A percentile compares a stretch with the other conserved stretches of the same genome.
These are phyloP conservation scores for Athalia rosae DNA, from an alignment of 2,888 invertebrate species.

Conservation along the genomic window DNA sequence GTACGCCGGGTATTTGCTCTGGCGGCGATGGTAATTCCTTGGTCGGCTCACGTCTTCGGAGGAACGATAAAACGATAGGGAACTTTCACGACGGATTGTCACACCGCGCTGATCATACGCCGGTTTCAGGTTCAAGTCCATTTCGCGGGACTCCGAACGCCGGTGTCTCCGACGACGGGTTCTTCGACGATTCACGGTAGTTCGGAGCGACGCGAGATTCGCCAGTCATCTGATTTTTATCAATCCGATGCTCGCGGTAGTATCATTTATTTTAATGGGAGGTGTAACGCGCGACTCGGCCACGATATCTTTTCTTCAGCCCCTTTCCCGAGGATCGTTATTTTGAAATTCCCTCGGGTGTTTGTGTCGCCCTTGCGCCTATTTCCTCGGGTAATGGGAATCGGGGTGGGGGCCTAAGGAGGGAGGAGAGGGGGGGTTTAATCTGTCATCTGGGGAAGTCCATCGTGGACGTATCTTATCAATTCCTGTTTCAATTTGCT, in stretches of 20 bases:
- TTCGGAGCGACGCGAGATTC: not conserved
- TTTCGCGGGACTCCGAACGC: not conserved
- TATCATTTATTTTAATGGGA: too few relatives aligned
- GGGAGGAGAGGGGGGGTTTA: not conserved
- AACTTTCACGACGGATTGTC: not conserved
- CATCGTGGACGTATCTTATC: slow-evolving; percentile 6
- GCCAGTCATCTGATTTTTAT: not conserved
- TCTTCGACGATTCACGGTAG: not conserved
- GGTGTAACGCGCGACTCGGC: too few relatives aligned
- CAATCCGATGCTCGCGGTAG: too few relatives aligned
- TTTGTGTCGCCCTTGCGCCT: too few relatives aligned
- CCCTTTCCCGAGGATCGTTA: too few relatives aligned
- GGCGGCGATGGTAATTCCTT: not conserved
- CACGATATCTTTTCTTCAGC: too few relatives aligned
- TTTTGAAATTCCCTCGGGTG: too few relatives aligned
- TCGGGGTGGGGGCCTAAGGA: not conserved
- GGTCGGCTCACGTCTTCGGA: not conserved
- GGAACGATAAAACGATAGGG: not conserved
- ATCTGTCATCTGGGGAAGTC: slow-evolving; percentile 27
- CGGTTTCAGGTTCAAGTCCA: slow-evolving; percentile 12
- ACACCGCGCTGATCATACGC: not conserved
- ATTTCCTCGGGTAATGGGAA: not conserved
- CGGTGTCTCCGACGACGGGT: slow-evolving; percentile 18
- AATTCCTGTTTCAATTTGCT: slow-evolving; percentile 30
- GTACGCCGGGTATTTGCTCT: not conserved